phyloP scores from a whole-genome alignment of 2,888 invertebrate species.

The Troilus luridus region DNA sequence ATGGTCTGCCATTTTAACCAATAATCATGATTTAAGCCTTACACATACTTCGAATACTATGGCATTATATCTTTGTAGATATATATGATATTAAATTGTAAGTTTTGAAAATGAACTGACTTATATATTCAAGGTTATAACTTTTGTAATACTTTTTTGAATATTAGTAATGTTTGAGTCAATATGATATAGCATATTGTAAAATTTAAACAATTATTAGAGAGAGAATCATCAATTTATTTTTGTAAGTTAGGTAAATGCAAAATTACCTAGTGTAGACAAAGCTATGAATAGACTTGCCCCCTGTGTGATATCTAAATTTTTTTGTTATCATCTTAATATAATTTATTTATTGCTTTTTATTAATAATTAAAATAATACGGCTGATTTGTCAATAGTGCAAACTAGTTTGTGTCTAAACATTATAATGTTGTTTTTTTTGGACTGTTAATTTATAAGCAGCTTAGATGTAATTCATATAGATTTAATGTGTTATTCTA shows the following conservation, averaged over 20 bases:
- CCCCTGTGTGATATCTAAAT: neutral
- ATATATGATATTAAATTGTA: neutral
- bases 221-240: too few relatives aligned
- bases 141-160: too few relatives aligned
- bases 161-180: too few relatives aligned
- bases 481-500: neutral
- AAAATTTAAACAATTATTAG: too few relatives aligned
- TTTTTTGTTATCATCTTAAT: neutral
- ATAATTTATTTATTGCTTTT: neutral
- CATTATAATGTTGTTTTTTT: neutral
- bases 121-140: neutral
- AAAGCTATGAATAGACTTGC: neutral
- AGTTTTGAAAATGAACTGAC: neutral
- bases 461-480: neutral
- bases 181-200: too few relatives aligned
- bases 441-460: neutral
- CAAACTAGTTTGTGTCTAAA: neutral
- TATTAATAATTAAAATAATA: neutral
- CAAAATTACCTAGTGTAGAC: neutral
- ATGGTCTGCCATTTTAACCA: neutral
- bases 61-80: neutral
- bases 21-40: neutral
- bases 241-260: neutral
- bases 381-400: too few relatives aligned
- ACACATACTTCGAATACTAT: neutral